A percentile compares a stretch with the other conserved stretches of the same genome.
These are phyloP conservation scores for Drosophila picticornis DNA, from an alignment of 2,888 invertebrate genomes.

Conservation along the genomic window DNA sequence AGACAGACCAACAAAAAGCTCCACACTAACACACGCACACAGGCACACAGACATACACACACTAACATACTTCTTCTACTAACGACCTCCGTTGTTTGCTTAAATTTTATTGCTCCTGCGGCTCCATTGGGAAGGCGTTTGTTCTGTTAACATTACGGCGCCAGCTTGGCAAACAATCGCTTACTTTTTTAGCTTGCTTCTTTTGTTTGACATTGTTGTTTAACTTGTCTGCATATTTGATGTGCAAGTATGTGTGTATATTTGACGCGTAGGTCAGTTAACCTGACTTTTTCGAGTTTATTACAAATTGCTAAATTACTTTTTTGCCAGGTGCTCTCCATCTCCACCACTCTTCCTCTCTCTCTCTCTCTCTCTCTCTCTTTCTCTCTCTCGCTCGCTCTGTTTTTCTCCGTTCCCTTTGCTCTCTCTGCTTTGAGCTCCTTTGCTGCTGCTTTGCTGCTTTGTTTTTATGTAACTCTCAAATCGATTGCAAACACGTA, in stretches of 20 bases:
- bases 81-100: constrained; percentile 44
- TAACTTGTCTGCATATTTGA: constrained; percentile 77
- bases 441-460: constrained; percentile 26
- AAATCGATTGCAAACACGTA: constrained; percentile 81
- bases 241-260: constrained; percentile 7
- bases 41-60: not conserved
- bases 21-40: constrained; percentile 21
- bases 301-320: constrained; percentile 61
- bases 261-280: constrained; percentile 74
- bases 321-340: constrained; percentile 15
- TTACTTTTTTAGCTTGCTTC: constrained; percentile 18
- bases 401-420: constrained; percentile 4
- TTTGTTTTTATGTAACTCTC: constrained; percentile 76
- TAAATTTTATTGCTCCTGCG: constrained; percentile 57
- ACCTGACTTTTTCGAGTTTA: constrained; percentile 46
- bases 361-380: constrained; percentile 23
- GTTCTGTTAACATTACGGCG: constrained; percentile 41
- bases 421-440: not conserved
- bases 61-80: constrained; percentile 1
- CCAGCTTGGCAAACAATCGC: constrained; percentile 39
- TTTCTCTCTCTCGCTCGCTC: constrained; percentile 16
- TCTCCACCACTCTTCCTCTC: not conserved
- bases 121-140: constrained; percentile 38
- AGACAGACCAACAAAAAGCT: constrained; percentile 14
- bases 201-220: constrained; percentile 60